Conservation (phyloP, 2,797 vertebrate genomes). For the Lacerta bilineata region DNA sequence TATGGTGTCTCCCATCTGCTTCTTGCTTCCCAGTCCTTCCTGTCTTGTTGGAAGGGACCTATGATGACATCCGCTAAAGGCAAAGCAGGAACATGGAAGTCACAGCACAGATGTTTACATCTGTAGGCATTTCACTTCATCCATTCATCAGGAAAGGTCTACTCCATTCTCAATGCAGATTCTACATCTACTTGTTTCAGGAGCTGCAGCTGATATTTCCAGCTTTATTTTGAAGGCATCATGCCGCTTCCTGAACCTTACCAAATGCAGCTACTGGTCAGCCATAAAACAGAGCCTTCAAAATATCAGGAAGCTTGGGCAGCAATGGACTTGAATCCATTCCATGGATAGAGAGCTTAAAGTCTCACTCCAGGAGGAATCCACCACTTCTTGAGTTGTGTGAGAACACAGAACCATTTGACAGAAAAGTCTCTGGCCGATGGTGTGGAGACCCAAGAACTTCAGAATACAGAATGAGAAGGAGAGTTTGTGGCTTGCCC, state of each 20-base stretch:
- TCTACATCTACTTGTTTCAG: not conserved
- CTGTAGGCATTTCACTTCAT: too few species aligned
- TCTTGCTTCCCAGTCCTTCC: not conserved
- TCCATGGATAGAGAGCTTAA: not conserved
- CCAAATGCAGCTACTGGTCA: not conserved
- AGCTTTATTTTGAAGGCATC: not conserved
- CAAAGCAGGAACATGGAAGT: not conserved
- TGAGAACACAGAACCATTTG: fast-evolving
- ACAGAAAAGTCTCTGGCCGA: not conserved
- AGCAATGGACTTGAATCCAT: constrained; percentile 2
- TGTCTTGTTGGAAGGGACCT: not conserved
- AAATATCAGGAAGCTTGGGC: not conserved
- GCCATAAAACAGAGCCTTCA: not conserved
- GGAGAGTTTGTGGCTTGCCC: not conserved
- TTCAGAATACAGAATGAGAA: not conserved
- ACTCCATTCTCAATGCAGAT: not conserved
- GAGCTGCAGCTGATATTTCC: not conserved
- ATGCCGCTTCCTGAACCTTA: not conserved
- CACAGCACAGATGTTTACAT: not conserved
- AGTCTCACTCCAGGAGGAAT: not conserved
- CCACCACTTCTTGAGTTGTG: not conserved
- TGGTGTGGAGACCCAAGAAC: not conserved
- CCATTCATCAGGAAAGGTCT: not conserved
- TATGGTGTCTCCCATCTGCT: not conserved
- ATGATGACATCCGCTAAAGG: not conserved